Evolutionary conservation across 1,140 invertebrate species (phyloP).

Genomic region (Philotrypesis tridentata): DNA sequence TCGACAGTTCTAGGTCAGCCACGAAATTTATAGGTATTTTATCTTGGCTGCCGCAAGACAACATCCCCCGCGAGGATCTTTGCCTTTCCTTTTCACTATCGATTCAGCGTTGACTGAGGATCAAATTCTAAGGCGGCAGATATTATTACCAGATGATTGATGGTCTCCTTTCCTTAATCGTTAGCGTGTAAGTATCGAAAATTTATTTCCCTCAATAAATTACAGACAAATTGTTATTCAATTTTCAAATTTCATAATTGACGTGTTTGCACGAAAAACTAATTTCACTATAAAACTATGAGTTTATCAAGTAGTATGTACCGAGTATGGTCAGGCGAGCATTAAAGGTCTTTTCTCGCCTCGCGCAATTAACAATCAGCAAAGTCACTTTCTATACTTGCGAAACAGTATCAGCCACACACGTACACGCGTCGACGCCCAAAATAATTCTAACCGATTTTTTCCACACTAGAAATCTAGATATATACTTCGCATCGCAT

Average conservation of each 20-base stretch:
- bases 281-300: too few relatives aligned
- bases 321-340: neutral
- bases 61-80: neutral
- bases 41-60: neutral
- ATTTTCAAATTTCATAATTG: too few relatives aligned
- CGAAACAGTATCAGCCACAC: neutral
- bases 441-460: constrained; percentile 4
- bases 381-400: too few relatives aligned
- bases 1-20: neutral
- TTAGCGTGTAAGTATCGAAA: neutral
- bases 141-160: neutral
- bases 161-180: neutral
- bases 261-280: too few relatives aligned
- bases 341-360: too few relatives aligned
- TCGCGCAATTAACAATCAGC: too few relatives aligned
- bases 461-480: too few relatives aligned
- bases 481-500: too few relatives aligned
- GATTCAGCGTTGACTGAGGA: neutral
- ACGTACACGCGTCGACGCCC: neutral
- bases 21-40: neutral
- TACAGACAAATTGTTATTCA: too few relatives aligned
- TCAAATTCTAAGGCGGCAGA: neutral
- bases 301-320: neutral
- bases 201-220: too few relatives aligned
- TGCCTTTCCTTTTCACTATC: neutral